Conservation (phyloP, 2,888 invertebrate species). For the Xylota segnis region DNA sequence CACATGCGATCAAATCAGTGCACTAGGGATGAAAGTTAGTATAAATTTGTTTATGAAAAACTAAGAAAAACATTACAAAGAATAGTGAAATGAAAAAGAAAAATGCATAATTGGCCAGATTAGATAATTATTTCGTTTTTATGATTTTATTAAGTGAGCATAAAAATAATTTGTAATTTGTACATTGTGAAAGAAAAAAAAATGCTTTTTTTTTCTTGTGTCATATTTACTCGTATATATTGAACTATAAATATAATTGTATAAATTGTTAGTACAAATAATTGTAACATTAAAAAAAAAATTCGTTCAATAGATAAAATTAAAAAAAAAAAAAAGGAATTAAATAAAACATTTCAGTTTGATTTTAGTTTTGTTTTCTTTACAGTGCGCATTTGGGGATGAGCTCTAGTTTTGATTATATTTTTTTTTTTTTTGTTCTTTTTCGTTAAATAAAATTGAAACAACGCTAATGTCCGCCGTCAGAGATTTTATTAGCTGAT, state of each 20-base stretch:
- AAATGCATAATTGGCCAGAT: slow-evolving; percentile 63
- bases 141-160: slow-evolving; percentile 55
- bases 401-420: slow-evolving; percentile 56
- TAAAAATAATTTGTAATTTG: slow-evolving; percentile 65
- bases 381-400: slow-evolving; percentile 73
- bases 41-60: slow-evolving; percentile 19
- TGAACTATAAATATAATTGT: slow-evolving; percentile 48
- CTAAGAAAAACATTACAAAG: slow-evolving; percentile 19
- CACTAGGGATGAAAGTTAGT: slow-evolving; percentile 58
- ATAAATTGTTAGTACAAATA: slow-evolving; percentile 67
- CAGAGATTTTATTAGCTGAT: slow-evolving; percentile 41
- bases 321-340: slow-evolving; percentile 33
- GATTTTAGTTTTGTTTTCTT: slow-evolving; percentile 24
- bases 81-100: slow-evolving; percentile 44
- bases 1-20: slow-evolving; percentile 48
- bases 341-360: slow-evolving; percentile 47
- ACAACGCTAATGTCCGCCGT: slow-evolving; percentile 46
- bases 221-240: slow-evolving; percentile 39
- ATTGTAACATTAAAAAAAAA: slow-evolving; percentile 29
- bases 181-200: slow-evolving; percentile 61
- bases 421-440: slow-evolving; percentile 24
- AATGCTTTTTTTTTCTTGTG: slow-evolving; percentile 45
- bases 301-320: slow-evolving; percentile 12
- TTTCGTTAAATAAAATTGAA: slow-evolving; percentile 26
- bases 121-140: slow-evolving; percentile 48